Evolutionary conservation across 2,888 invertebrate genomes (phyloP), one percentile per base, ranked within the genome.

Genomic region (Mesoligia furuncula): DNA sequence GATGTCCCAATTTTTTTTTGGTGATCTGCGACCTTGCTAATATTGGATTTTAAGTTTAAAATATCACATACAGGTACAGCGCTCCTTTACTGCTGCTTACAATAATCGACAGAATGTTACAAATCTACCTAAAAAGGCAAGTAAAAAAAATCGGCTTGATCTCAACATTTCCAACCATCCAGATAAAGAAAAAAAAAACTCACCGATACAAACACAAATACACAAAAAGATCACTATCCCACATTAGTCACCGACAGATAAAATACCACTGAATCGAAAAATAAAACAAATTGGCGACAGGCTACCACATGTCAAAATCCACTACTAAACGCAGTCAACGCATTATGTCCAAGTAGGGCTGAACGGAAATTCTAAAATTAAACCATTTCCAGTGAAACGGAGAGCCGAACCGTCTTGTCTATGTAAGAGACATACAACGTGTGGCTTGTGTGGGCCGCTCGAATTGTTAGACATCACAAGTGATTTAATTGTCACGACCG

Each of bases 311-410:
- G 91, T 91, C 90, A 92, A 93, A 91, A 92, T 92, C 89, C 91
- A 91, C 90, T 86, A 89, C 89, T 91, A 93, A 94, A 93, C 90
- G 92, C 92, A 94, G 93, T 93, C 94, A 94, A 93, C 93, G 93
- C 94, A 95, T 95, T 95, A 94, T 91, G 87, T 92, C 95, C 93
- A 95, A 94, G 93, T 95, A 94, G 93, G 95, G 94, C 92, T 93
- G 94, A 93, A 95, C 95, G 95, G 95, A 95, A 93, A 96, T 95
- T 96, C 96, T 96, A 96, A 95, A 95, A 93, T 95, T 96, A 96
- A 95, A 94, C 93, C 89, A 92, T 94, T 96, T 96, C 95, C 94
- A 95, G 92, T 92, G 95, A 96, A 96, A 95, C 94, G 93, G 91
- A 91, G 90, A 89, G 89, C 90, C 92, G 91, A 92, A 93, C 91